Evolutionary conservation across 1,140 invertebrate genomes (phyloP).

Genomic region (Anoplophora glabripennis): DNA sequence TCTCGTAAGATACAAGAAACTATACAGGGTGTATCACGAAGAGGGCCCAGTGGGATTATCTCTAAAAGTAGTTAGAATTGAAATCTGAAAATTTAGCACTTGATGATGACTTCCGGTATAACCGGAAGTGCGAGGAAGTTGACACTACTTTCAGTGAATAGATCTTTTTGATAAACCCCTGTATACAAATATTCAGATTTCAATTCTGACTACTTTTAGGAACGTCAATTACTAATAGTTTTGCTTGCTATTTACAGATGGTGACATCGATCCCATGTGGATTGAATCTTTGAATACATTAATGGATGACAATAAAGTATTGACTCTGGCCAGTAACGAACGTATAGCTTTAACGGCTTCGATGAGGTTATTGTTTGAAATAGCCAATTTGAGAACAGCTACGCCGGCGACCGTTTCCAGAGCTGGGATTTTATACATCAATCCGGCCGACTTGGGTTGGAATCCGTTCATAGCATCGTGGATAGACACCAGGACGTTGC

Average conservation of each 20-base stretch:
- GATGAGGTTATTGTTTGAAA: slow-evolving; percentile 93
- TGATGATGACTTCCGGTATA: too few relatives aligned
- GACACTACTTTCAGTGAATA: too few relatives aligned
- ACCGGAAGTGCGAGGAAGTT: too few relatives aligned
- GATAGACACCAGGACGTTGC: slow-evolving; percentile 77
- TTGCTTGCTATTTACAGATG: slow-evolving; percentile 56
- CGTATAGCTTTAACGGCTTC: slow-evolving; percentile 85
- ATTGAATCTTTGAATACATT: slow-evolving; percentile 90
- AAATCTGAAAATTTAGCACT: too few relatives aligned
- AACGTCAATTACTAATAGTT: too few relatives aligned
- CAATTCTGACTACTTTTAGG: too few relatives aligned
- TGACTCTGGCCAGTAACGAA: slow-evolving; percentile 92
- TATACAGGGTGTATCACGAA: too few relatives aligned
- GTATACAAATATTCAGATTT: too few relatives aligned
- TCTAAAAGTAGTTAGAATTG: too few relatives aligned
- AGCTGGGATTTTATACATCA: slow-evolving; percentile 87
- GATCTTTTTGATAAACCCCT: too few relatives aligned
- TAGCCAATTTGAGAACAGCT: slow-evolving; percentile 87
- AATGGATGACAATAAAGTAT: slow-evolving; percentile 84
- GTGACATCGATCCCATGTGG: slow-evolving; percentile 98
- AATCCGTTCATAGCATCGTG: slow-evolving; percentile 91
- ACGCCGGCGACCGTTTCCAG: slow-evolving; percentile 94
- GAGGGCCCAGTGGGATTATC: too few relatives aligned
- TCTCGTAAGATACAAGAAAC: too few relatives aligned
- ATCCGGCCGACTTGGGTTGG: slow-evolving; percentile 95